phyloP scores from a whole-genome alignment of 2,797 vertebrate species.

The Hirundo rustica region DNA sequence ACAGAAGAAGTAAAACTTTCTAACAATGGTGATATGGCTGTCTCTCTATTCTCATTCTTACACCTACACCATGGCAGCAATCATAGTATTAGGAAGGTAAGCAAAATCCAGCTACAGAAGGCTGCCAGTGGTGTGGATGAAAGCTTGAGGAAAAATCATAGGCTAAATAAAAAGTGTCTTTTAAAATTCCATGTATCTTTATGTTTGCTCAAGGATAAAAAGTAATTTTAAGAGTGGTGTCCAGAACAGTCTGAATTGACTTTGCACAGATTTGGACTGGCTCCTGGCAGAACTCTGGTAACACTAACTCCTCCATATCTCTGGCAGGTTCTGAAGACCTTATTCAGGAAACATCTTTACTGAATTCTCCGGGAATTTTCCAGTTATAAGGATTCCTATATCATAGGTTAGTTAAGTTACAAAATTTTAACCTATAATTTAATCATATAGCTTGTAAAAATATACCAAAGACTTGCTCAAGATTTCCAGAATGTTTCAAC shows the following conservation, averaged over 20 bases:
- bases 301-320: not conserved
- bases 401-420: not conserved
- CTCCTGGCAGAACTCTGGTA: not conserved
- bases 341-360: not conserved
- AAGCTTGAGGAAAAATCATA: not conserved
- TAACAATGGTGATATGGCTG: not conserved
- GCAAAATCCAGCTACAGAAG: not conserved
- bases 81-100: not conserved
- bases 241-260: not conserved
- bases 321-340: not conserved
- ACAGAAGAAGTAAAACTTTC: not conserved
- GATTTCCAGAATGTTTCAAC: not conserved
- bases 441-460: not conserved
- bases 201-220: not conserved
- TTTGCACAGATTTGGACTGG: not conserved
- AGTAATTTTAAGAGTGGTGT: not conserved
- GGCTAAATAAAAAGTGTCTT: not conserved
- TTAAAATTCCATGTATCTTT: not conserved
- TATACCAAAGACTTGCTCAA: not conserved
- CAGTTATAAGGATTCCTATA: not conserved
- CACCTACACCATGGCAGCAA: conserved; percentile 21
- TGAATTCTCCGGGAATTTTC: not conserved
- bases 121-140: not conserved
- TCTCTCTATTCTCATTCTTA: not conserved
- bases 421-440: not conserved